A percentile compares a stretch with the other conserved stretches of the same genome.
Evolutionary conservation across 2,797 vertebrate genomes (phyloP).

Genomic region (Sciurus carolinensis): DNA sequence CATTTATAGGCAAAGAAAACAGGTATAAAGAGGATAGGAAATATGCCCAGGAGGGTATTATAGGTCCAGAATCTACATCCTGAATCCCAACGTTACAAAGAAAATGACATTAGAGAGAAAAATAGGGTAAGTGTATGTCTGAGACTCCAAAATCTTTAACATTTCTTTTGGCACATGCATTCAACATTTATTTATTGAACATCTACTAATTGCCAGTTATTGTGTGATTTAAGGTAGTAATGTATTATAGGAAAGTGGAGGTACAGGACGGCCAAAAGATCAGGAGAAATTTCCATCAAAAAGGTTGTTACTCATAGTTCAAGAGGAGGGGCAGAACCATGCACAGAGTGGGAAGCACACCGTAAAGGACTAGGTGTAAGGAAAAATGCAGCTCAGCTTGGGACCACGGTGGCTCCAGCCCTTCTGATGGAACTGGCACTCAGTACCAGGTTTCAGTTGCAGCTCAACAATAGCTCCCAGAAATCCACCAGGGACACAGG

Average conservation of each 20-base stretch:
- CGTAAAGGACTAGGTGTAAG: no score
- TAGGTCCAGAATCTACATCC: neutral
- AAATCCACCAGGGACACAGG: no score
- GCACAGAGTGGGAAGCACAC: neutral
- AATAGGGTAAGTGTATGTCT: neutral
- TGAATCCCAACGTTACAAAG: neutral
- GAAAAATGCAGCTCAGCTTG: no score
- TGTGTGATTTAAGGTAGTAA: neutral
- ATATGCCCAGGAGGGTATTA: neutral
- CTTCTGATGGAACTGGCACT: no score
- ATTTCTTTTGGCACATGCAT: neutral
- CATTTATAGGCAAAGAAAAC: neutral
- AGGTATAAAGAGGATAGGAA: neutral
- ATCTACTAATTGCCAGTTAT: neutral
- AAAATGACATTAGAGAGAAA: neutral
- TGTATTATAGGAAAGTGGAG: neutral
- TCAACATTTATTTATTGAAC: neutral
- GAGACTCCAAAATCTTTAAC: neutral
- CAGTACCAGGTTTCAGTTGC: no score
- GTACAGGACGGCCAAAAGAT: neutral
- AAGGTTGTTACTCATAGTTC: neutral
- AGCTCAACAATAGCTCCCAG: no score
- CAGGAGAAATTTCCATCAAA: neutral
- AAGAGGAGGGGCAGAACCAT: neutral
- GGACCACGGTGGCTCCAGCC: no score